These are phyloP conservation scores for Papio anubis DNA, from an alignment of 2,113 vertebrate species.

Conservation along the genomic window DNA sequence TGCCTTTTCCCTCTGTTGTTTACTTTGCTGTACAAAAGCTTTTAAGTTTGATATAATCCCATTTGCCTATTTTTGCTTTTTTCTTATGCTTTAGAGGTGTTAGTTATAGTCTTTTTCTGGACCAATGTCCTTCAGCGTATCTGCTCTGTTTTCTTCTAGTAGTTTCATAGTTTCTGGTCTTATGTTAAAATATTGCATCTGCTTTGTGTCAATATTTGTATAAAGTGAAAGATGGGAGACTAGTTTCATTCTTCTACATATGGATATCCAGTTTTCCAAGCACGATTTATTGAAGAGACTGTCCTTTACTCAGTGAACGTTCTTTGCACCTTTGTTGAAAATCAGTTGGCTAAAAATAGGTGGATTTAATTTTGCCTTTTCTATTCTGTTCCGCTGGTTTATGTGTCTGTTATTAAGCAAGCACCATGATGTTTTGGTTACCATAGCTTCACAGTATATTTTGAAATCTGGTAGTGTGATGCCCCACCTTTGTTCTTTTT, in stretches of 20 bases:
- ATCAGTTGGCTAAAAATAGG: neutral
- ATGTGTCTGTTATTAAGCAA: neutral
- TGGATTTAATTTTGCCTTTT: neutral
- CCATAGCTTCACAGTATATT: neutral
- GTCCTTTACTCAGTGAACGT: neutral
- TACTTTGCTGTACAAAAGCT: neutral
- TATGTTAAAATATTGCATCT: neutral
- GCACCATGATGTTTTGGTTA: neutral
- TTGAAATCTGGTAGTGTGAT: neutral
- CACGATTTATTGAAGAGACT: neutral
- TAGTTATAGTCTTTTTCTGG: neutral
- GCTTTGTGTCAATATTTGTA: neutral
- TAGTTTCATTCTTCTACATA: neutral
- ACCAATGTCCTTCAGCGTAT: neutral
- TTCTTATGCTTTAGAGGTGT: neutral
- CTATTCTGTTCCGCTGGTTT: neutral
- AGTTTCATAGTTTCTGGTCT: neutral
- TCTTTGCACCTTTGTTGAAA: neutral
- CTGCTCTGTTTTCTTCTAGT: neutral
- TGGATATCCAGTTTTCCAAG: neutral
- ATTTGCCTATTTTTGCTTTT: neutral
- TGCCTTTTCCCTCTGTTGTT: neutral
- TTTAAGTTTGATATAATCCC: neutral
- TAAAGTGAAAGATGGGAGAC: neutral
- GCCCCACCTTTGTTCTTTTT: neutral